Percentiles rank a stretch among this genome's conserved stretches.
Conservation (phyloP, 92 coral and sea anemone species). For the Metridium senile region DNA sequence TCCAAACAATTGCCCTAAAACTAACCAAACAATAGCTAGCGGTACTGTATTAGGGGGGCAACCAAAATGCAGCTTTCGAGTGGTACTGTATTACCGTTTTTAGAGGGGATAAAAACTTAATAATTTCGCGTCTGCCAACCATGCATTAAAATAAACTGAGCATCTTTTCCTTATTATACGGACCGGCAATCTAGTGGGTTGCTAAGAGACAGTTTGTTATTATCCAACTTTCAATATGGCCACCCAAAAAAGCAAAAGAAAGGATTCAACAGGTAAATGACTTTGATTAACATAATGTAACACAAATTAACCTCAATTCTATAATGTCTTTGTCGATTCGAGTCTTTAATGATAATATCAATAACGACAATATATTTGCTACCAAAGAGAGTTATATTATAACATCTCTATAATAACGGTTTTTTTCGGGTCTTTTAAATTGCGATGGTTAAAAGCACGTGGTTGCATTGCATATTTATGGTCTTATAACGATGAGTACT, state of each 20-base stretch:
- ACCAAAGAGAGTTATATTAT: neutral
- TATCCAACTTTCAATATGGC: conserved; percentile 2
- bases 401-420: too few relatives aligned
- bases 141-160: too few relatives aligned
- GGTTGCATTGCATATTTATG: neutral
- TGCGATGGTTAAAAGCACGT: neutral
- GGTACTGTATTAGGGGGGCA: too few relatives aligned
- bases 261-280: neutral
- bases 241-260: neutral
- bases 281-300: neutral
- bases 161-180: too few relatives aligned
- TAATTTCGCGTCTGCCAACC: too few relatives aligned
- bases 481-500: too few relatives aligned
- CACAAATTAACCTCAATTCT: neutral
- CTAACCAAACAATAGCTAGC: too few relatives aligned
- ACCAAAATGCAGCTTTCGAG: too few relatives aligned
- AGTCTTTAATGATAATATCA: neutral
- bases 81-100: too few relatives aligned
- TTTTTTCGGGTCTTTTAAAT: too few relatives aligned
- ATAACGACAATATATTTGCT: neutral
- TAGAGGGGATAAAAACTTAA: too few relatives aligned
- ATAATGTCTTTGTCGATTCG: neutral
- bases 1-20: too few relatives aligned
- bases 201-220: neutral
- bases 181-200: neutral